Evolutionary conservation across 2,113 vertebrate genomes (phyloP).

Genomic region (Scomber japonicus): DNA sequence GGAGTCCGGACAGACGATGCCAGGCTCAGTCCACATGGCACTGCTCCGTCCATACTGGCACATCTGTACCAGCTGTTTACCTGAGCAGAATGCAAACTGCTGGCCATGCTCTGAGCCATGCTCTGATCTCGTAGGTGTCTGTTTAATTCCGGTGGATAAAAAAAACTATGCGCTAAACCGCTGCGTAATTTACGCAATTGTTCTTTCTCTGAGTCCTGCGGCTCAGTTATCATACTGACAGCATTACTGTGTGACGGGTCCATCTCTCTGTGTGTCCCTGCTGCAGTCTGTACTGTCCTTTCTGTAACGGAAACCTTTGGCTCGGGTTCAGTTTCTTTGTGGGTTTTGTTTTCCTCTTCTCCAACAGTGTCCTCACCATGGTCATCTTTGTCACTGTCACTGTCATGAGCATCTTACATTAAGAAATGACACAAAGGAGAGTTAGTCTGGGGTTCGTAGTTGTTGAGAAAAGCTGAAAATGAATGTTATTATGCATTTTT

Average conservation of each 20-base stretch:
- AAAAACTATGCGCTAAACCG: slow-evolving; percentile 80
- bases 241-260: slow-evolving; percentile 81
- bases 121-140: slow-evolving; percentile 83
- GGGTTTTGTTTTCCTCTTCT: slow-evolving; percentile 77
- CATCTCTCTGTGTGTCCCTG: slow-evolving; percentile 73
- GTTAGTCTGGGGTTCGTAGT: neutral
- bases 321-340: slow-evolving; percentile 74
- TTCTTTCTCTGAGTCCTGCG: slow-evolving; percentile 81
- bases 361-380: slow-evolving; percentile 81
- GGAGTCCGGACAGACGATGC: slow-evolving; percentile 83
- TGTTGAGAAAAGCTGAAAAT: neutral
- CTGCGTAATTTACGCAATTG: slow-evolving; percentile 80
- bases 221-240: slow-evolving; percentile 74
- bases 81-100: slow-evolving; percentile 84
- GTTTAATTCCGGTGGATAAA: slow-evolving; percentile 82
- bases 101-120: slow-evolving; percentile 77
- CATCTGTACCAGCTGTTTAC: slow-evolving; percentile 87
- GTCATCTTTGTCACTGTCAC: slow-evolving; percentile 87
- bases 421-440: no score
- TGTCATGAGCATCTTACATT: slow-evolving; percentile 75
- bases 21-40: slow-evolving; percentile 82
- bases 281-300: slow-evolving; percentile 68
- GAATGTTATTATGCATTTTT: no score
- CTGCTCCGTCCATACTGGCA: slow-evolving; percentile 79
- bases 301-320: slow-evolving; percentile 67